Percentiles rank a stretch among this genome's conserved stretches.
These are phyloP conservation scores for Turnix velox DNA, from an alignment of 2,113 vertebrate species.

Conservation along the genomic window DNA sequence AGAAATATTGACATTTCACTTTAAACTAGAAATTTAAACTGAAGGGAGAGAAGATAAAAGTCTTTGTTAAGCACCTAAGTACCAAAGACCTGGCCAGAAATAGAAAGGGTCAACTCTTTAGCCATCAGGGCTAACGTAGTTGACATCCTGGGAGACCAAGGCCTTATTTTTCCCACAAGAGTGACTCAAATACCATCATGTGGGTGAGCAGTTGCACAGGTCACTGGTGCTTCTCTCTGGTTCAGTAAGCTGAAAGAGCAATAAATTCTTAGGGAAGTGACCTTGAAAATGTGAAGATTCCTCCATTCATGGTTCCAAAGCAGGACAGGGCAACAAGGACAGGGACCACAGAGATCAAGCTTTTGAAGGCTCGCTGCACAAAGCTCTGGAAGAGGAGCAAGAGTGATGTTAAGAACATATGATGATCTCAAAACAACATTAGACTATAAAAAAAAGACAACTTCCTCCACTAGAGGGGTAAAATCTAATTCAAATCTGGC, in stretches of 20 bases:
- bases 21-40: background rate
- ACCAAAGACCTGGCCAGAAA: background rate
- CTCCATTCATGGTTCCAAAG: slow-evolving; percentile 84
- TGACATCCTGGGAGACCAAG: background rate
- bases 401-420: background rate
- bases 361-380: slow-evolving; percentile 75
- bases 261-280: slow-evolving; percentile 7
- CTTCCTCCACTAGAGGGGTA: background rate
- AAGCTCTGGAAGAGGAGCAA: slow-evolving; percentile 75
- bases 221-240: background rate
- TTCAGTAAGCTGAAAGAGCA: background rate
- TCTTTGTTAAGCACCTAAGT: background rate
- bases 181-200: background rate
- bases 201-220: background rate
- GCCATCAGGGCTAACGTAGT: background rate
- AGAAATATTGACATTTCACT: background rate
- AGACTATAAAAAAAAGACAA: background rate
- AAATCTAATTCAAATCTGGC: background rate
- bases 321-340: slow-evolving; percentile 85
- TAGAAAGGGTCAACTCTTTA: background rate
- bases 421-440: background rate
- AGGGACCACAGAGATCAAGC: slow-evolving; percentile 76
- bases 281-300: slow-evolving; percentile 82
- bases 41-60: background rate
- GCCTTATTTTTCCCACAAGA: background rate